A percentile compares a stretch with the other conserved stretches of the same genome.
These are phyloP conservation scores for Drosophila nr. fundita DNA, from an alignment of 2,888 invertebrate genomes.

Conservation along the genomic window DNA sequence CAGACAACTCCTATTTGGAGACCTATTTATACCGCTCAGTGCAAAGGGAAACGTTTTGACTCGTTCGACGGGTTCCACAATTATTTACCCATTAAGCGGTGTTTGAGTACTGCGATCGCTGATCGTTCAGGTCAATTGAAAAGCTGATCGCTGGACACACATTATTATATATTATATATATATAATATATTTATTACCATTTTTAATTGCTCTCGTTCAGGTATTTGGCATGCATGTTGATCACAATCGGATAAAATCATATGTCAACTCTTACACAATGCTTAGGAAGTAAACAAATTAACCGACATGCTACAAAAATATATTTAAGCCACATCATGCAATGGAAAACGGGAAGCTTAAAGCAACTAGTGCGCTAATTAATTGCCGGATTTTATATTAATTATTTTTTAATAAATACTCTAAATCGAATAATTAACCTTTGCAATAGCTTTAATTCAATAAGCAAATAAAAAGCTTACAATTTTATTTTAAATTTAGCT, in stretches of 20 bases:
- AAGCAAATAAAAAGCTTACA: background rate
- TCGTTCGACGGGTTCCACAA: conserved; percentile 40
- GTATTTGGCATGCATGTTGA: conserved; percentile 41
- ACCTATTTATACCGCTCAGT: conserved; percentile 57
- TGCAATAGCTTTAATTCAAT: background rate
- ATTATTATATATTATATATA: conserved; percentile 49
- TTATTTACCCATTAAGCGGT: conserved; percentile 77
- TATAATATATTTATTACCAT: conserved; percentile 20
- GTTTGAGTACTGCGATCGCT: conserved; percentile 65
- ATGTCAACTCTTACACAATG: background rate
- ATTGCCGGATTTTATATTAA: too few species aligned
- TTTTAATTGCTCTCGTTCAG: conserved; percentile 50
- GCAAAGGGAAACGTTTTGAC: conserved; percentile 7
- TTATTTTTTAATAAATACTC: background rate
- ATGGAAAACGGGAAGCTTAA: background rate
- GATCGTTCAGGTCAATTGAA: conserved; percentile 82
- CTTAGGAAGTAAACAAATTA: background rate
- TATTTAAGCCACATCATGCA: conserved; percentile 4
- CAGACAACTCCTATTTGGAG: conserved; percentile 4
- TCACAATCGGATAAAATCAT: conserved; percentile 23
- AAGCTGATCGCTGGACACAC: conserved; percentile 46
- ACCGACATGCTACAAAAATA: background rate
- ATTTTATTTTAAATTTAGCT: background rate
- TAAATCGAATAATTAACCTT: too few species aligned
- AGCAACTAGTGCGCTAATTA: background rate